Percentiles rank a stretch among this genome's conserved stretches.
phyloP scores from a whole-genome alignment of 2,113 vertebrate species.

The Neofelis nebulosa region DNA sequence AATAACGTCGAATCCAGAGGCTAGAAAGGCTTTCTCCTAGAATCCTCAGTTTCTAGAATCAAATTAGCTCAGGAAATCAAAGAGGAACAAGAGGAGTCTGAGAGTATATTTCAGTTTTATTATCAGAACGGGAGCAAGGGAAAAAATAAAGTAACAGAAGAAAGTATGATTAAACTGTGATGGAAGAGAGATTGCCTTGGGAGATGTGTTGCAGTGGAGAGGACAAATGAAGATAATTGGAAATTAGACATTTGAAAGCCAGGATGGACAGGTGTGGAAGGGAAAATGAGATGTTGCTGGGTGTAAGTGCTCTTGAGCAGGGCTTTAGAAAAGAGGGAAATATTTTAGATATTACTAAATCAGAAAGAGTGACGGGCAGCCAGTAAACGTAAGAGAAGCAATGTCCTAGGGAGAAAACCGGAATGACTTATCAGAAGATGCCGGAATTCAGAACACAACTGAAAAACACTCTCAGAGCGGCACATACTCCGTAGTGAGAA shows the following conservation, averaged over 20 bases:
- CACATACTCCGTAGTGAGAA: neutral
- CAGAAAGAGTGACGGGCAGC: neutral
- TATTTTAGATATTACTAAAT: slow-evolving; percentile 35
- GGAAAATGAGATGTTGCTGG: neutral
- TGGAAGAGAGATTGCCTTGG: neutral
- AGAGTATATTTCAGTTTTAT: slow-evolving; percentile 5
- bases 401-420: neutral
- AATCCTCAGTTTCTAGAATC: slow-evolving; percentile 28
- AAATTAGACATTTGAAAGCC: slow-evolving; percentile 30
- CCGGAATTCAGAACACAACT: neutral
- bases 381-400: neutral
- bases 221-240: neutral
- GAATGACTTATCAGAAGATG: neutral
- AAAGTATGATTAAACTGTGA: neutral
- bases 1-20: neutral
- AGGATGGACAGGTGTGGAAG: neutral
- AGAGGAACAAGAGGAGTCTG: neutral
- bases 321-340: neutral
- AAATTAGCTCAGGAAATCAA: slow-evolving; percentile 46
- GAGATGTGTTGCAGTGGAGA: neutral
- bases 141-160: slow-evolving; percentile 26
- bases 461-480: neutral
- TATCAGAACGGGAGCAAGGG: neutral
- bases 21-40: neutral
- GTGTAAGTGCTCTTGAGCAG: neutral